These are phyloP conservation scores for Dicentrarchus labrax DNA, from an alignment of 2,113 vertebrate species.

Conservation along the genomic window DNA sequence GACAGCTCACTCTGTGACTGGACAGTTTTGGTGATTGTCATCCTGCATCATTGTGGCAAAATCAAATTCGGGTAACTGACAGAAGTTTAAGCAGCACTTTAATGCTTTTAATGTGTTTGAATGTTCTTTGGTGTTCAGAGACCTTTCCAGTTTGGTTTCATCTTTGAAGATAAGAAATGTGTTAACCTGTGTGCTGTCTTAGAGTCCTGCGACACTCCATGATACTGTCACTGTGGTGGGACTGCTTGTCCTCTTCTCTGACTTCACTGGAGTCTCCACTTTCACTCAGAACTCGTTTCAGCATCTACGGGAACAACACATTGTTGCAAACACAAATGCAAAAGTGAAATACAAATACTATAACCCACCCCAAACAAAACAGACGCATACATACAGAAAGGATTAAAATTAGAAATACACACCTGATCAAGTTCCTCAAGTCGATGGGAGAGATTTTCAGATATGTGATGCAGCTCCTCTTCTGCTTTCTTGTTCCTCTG, in stretches of 20 bases:
- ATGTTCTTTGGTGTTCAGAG: no score
- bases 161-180: background rate
- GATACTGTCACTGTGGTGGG: constrained; percentile 90
- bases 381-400: background rate
- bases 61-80: no score
- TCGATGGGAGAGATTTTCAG: constrained; percentile 88
- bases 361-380: no score
- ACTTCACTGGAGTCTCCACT: constrained; percentile 60
- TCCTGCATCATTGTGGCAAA: no score
- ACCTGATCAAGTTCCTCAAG: constrained; percentile 91
- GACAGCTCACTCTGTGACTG: no score
- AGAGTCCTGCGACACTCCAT: constrained; percentile 82
- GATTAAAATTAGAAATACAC: constrained; percentile 58
- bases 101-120: no score
- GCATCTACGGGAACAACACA: constrained; percentile 85
- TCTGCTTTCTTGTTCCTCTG: constrained; percentile 82
- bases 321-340: background rate
- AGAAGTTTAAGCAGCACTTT: no score
- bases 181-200: constrained; percentile 38
- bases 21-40: no score
- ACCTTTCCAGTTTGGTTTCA: background rate
- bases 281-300: constrained; percentile 88
- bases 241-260: constrained; percentile 86
- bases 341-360: background rate
- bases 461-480: constrained; percentile 87